Conservation (phyloP, 2,888 invertebrate genomes). For the Lapara coniferarum region DNA sequence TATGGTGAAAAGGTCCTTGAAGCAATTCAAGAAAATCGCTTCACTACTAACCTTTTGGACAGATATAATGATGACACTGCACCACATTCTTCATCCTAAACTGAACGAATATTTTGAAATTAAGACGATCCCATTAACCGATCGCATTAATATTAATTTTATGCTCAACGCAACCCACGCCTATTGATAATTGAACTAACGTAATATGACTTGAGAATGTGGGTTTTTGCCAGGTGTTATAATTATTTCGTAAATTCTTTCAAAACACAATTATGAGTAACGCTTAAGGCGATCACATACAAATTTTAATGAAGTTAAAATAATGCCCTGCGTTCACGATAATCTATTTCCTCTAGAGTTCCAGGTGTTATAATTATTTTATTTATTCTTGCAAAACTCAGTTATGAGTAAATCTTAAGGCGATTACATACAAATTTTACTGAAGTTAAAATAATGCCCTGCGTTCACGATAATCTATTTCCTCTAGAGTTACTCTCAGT, state of each 20-base stretch:
- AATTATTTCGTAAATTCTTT: background rate
- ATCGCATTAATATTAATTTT: slow-evolving; percentile 6
- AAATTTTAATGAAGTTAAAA: background rate
- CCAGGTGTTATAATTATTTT: no score
- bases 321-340: no score
- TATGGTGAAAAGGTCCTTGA: no score
- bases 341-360: no score
- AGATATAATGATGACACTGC: no score
- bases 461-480: no score
- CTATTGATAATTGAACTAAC: slow-evolving; percentile 3
- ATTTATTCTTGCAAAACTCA: no score
- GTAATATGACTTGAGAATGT: slow-evolving; percentile 3
- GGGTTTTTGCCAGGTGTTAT: background rate
- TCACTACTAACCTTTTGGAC: no score
- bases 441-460: background rate
- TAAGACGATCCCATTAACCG: background rate
- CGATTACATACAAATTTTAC: background rate
- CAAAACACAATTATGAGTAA: background rate
- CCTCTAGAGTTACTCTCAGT: no score
- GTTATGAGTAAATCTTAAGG: background rate
- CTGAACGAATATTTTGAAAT: background rate
- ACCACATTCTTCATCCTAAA: background rate
- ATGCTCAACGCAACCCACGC: background rate
- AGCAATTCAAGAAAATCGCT: no score
- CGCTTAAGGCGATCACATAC: background rate